These are phyloP conservation scores for Pterocles gutturalis DNA, from an alignment of 2,113 vertebrate genomes.

Conservation along the genomic window DNA sequence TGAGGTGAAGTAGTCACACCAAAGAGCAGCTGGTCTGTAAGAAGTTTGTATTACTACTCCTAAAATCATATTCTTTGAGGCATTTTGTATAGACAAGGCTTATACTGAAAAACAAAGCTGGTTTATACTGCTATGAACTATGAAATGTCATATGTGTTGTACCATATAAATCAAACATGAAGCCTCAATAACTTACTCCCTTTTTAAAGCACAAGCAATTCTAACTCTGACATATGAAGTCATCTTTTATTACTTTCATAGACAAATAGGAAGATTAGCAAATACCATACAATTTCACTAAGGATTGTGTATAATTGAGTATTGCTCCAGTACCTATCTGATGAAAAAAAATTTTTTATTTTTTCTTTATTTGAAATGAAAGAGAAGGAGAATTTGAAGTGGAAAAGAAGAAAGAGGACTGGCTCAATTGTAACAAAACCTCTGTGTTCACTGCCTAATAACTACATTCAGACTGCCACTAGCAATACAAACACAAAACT, in stretches of 20 bases:
- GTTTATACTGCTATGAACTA: background rate
- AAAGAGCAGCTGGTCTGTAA: background rate
- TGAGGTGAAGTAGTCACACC: background rate
- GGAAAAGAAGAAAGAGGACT: background rate
- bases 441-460: background rate
- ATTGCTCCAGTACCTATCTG: background rate
- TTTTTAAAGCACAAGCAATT: background rate
- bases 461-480: background rate
- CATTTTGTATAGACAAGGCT: background rate
- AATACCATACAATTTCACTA: background rate
- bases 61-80: background rate
- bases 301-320: constrained; percentile 1
- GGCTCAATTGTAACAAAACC: background rate
- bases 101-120: background rate
- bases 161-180: background rate
- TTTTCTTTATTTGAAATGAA: background rate
- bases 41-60: background rate
- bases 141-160: background rate
- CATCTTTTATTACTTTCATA: background rate
- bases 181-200: background rate
- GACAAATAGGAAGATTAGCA: background rate
- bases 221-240: background rate
- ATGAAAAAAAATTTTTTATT: background rate
- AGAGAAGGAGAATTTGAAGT: background rate
- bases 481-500: constrained; percentile 2